phyloP scores from a whole-genome alignment of 1,140 invertebrate genomes.

The Bombus fervidus region DNA sequence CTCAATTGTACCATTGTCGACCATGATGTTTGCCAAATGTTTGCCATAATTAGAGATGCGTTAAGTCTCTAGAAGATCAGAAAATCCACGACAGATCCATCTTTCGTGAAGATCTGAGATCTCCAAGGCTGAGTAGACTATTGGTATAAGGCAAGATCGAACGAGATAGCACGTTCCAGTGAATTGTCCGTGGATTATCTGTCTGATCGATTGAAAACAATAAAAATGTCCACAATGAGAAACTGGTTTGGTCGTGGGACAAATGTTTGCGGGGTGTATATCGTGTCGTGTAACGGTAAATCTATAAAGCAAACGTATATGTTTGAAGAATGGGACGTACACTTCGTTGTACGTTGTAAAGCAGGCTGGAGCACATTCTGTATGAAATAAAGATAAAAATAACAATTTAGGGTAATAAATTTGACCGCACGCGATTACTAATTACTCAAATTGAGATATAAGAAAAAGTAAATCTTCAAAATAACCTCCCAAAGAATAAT shows the following conservation, averaged over 20 bases:
- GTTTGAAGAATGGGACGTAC: not conserved
- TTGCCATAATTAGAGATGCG: no score
- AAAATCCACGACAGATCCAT: not conserved
- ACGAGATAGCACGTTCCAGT: slow-evolving; percentile 28
- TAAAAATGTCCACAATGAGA: slow-evolving; percentile 16
- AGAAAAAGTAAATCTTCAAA: not conserved
- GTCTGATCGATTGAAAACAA: slow-evolving; percentile 35
- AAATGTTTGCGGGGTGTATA: not conserved
- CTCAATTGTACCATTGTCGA: no score
- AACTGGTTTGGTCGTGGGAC: not conserved
- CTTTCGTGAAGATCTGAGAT: not conserved
- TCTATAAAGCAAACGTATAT: slow-evolving; percentile 6
- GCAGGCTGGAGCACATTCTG: not conserved
- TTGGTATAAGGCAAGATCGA: not conserved
- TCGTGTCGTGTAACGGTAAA: not conserved
- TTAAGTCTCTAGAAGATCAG: no score
- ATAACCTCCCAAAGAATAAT: not conserved
- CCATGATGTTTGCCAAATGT: no score
- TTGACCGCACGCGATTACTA: no score
- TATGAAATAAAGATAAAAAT: no score
- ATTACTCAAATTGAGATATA: no score
- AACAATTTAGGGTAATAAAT: no score
- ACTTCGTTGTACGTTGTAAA: not conserved
- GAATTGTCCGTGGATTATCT: slow-evolving; percentile 21
- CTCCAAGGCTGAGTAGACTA: not conserved